These are phyloP conservation scores for Drosophila baimaii DNA, from an alignment of 1,140 invertebrate species.

Conservation along the genomic window DNA sequence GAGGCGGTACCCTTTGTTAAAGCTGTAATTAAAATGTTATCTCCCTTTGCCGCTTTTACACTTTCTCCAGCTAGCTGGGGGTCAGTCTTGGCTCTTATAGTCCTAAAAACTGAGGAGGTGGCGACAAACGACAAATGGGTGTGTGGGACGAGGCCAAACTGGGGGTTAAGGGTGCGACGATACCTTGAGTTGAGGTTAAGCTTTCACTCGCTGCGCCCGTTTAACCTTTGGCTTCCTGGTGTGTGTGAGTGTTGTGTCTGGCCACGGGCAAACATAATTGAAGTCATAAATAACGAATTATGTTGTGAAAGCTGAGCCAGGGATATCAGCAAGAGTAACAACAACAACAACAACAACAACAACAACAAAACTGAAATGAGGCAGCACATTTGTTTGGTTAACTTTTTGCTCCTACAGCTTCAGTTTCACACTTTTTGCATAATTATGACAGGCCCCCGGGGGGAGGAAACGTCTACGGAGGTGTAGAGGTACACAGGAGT, in stretches of 20 bases:
- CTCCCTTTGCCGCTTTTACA: slow-evolving; percentile 2
- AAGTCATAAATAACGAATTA: slow-evolving; percentile 83
- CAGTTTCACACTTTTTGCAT: slow-evolving; percentile 75
- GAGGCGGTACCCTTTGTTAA: slow-evolving; percentile 10
- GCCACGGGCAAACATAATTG: slow-evolving; percentile 79
- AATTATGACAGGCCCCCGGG: slow-evolving; percentile 65
- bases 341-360: background rate
- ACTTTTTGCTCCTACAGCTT: slow-evolving; percentile 53
- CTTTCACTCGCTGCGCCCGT: slow-evolving; percentile 66
- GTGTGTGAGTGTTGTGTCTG: slow-evolving; percentile 34
- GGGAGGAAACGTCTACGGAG: slow-evolving; percentile 8
- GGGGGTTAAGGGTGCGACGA: slow-evolving; percentile 30
- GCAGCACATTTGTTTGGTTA: slow-evolving; percentile 66
- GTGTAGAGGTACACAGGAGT: slow-evolving; percentile 22
- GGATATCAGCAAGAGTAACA: slow-evolving; percentile 32
- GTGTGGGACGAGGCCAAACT: slow-evolving; percentile 52
- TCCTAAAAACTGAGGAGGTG: slow-evolving; percentile 52
- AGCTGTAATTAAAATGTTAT: slow-evolving; percentile 47
- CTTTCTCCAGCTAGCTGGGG: slow-evolving; percentile 16
- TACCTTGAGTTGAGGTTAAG: slow-evolving; percentile 53
- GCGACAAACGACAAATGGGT: slow-evolving; percentile 62
- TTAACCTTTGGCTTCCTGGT: slow-evolving; percentile 59
- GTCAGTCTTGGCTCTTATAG: slow-evolving; percentile 22
- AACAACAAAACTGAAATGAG: slow-evolving; percentile 12
- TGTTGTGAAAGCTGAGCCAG: slow-evolving; percentile 73